phyloP scores from a whole-genome alignment of 1,140 invertebrate genomes.

The Calycopis cecrops region DNA sequence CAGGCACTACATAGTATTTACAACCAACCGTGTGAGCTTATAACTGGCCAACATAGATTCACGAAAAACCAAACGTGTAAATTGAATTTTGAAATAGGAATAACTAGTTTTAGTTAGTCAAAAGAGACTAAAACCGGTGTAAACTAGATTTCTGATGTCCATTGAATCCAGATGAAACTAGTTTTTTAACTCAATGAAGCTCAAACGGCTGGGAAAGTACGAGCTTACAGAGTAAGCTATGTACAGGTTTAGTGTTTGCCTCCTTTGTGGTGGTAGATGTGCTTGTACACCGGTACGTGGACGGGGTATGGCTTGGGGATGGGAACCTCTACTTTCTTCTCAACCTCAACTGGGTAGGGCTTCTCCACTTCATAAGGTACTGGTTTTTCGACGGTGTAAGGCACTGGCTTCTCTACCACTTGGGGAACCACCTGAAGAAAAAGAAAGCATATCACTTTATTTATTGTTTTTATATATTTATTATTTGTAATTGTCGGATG shows the following conservation, averaged over 20 bases:
- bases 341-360: slow-evolving; percentile 85
- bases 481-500: too few species aligned
- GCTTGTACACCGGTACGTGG: slow-evolving; percentile 87
- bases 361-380: slow-evolving; percentile 86
- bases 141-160: slow-evolving; percentile 16
- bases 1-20: slow-evolving; percentile 39
- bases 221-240: slow-evolving; percentile 49
- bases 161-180: slow-evolving; percentile 1
- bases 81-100: too few species aligned
- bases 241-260: slow-evolving; percentile 62
- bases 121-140: slow-evolving; percentile 16
- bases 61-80: too few species aligned
- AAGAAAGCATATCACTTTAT: slow-evolving; percentile 13
- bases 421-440: slow-evolving; percentile 73
- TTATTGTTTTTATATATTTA: too few species aligned
- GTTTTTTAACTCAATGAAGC: slow-evolving; percentile 8
- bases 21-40: slow-evolving; percentile 23
- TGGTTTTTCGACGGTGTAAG: slow-evolving; percentile 85
- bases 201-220: slow-evolving; percentile 1
- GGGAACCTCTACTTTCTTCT: slow-evolving; percentile 85
- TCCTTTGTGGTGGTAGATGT: slow-evolving; percentile 83
- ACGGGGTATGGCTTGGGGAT: slow-evolving; percentile 87
- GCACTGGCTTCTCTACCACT: slow-evolving; percentile 83
- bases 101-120: too few species aligned
- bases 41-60: too few species aligned